phyloP scores from a whole-genome alignment of 2,888 invertebrate species.

The Diarsia brunnea region DNA sequence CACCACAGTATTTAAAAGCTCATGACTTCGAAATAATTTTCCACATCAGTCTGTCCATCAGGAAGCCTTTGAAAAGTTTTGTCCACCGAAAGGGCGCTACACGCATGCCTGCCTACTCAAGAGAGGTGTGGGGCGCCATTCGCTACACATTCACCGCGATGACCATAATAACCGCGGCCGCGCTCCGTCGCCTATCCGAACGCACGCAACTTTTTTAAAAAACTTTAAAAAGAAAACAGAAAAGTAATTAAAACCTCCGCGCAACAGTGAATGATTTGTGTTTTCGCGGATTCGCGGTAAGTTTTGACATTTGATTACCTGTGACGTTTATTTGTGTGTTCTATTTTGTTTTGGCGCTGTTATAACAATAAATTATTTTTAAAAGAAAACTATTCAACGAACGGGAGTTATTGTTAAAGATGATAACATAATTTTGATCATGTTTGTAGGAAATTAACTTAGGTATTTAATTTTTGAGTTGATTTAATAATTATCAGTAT shows the following conservation, averaged over 20 bases:
- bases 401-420: neutral
- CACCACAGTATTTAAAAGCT: neutral
- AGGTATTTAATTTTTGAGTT: neutral
- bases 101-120: constrained; percentile 83
- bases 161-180: constrained; percentile 68
- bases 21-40: constrained; percentile 11
- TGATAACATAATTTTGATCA: neutral
- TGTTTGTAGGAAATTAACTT: neutral
- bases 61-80: constrained; percentile 59
- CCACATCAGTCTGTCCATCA: constrained; percentile 15
- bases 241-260: constrained; percentile 38
- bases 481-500: too few species aligned
- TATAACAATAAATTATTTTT: constrained; percentile 8
- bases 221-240: constrained; percentile 40
- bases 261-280: constrained; percentile 50
- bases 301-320: constrained; percentile 45
- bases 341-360: constrained; percentile 3
- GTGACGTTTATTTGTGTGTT: constrained; percentile 9
- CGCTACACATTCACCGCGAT: constrained; percentile 69
- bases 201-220: constrained; percentile 52
- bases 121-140: constrained; percentile 67
- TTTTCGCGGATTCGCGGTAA: constrained; percentile 42
- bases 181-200: constrained; percentile 46
- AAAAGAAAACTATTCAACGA: neutral
- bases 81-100: constrained; percentile 67